phyloP scores from a whole-genome alignment of 2,888 invertebrate genomes.

The Trissoscelio sp. region DNA sequence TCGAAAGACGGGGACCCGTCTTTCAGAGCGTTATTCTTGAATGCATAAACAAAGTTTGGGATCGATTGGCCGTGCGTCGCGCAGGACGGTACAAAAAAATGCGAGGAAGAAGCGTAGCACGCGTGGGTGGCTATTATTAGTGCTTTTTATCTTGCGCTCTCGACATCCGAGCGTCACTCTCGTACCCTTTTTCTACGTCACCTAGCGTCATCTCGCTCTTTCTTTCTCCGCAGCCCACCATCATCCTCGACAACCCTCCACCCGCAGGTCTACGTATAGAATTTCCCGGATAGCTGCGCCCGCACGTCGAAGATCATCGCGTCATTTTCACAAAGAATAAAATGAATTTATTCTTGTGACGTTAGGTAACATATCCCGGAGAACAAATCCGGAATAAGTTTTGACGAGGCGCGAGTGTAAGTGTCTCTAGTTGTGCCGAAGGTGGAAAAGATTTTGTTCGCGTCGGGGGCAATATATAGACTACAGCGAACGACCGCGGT shows the following conservation, averaged over 20 bases:
- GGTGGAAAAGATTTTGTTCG: constrained; percentile 38
- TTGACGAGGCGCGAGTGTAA: constrained; percentile 8
- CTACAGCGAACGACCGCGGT: constrained; percentile 42
- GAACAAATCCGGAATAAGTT: constrained; percentile 2
- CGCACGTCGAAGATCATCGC: constrained; percentile 68
- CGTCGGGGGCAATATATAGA: constrained; percentile 44
- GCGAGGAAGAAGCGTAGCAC: constrained; percentile 50
- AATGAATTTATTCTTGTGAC: not conserved
- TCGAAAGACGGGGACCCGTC: not conserved
- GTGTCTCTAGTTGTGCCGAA: constrained; percentile 7
- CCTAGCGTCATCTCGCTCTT: constrained; percentile 37
- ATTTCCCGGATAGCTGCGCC: constrained; percentile 64
- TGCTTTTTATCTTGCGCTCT: constrained; percentile 61
- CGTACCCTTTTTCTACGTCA: constrained; percentile 54
- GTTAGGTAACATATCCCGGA: not conserved
- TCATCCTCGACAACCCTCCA: constrained; percentile 57
- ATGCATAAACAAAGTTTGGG: constrained; percentile 40
- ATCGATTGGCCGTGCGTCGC: constrained; percentile 51
- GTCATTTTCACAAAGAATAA: constrained; percentile 62
- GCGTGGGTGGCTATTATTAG: constrained; percentile 70
- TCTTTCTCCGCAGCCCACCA: constrained; percentile 28
- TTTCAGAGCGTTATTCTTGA: constrained; percentile 37
- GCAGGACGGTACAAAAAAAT: constrained; percentile 32
- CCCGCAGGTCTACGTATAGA: constrained; percentile 67
- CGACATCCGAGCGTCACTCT: constrained; percentile 58